These are phyloP conservation scores for Lipophrys pholis DNA, from an alignment of 2,113 vertebrate genomes.

Conservation along the genomic window DNA sequence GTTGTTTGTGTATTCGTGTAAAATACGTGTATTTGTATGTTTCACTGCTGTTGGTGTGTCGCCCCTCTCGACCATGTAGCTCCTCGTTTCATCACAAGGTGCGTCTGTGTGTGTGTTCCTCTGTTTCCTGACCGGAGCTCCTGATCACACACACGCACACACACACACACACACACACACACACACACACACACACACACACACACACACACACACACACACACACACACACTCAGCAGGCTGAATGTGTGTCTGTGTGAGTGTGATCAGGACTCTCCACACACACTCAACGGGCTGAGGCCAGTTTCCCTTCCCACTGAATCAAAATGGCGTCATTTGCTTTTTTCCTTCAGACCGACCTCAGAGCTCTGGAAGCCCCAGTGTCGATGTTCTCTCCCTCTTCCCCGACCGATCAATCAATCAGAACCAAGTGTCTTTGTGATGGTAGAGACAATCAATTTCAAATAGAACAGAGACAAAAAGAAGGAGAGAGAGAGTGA, in stretches of 20 bases:
- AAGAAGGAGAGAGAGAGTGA: conserved; percentile 61
- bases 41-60: conserved; percentile 53
- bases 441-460: conserved; percentile 90
- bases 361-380: conserved; percentile 58
- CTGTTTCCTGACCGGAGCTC: too few relatives aligned
- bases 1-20: conserved; percentile 68
- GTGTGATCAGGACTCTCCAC: too few relatives aligned
- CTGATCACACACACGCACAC: too few relatives aligned
- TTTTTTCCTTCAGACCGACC: too few relatives aligned
- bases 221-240: too few relatives aligned
- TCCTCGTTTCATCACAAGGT: conserved; percentile 38
- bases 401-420: conserved; percentile 80
- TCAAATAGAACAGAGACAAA: conserved; percentile 81
- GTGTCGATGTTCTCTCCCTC: conserved; percentile 79
- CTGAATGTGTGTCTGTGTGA: too few relatives aligned
- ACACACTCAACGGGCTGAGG: too few relatives aligned
- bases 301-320: too few relatives aligned
- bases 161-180: too few relatives aligned
- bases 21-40: conserved; percentile 57
- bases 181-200: too few relatives aligned
- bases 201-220: too few relatives aligned
- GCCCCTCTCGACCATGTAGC: conserved; percentile 28
- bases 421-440: conserved; percentile 90
- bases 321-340: conserved; percentile 71
- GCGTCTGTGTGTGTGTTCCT: conserved; percentile 23